Evolutionary conservation across 2,113 vertebrate genomes (phyloP), one percentile per base, ranked within the genome.

Genomic region (Alexandromys fortis): DNA sequence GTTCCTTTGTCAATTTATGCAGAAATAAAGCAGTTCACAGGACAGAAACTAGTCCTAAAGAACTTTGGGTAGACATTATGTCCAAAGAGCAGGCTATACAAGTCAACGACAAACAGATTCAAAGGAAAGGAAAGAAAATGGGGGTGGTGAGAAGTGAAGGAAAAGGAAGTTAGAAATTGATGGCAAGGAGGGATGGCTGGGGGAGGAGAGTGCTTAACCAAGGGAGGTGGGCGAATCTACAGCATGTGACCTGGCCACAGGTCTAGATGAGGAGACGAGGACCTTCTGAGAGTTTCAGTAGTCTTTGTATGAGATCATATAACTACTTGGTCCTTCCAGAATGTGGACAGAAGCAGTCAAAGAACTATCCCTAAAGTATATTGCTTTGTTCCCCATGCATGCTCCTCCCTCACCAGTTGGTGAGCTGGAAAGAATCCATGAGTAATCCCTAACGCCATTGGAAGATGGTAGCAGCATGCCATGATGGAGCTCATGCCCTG

Each of bases 61-160:
- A 38, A 6, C 79, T 95, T 61, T 89, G 75, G 28, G 30, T 49
- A 47, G 12, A 75, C 30, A 35, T 86, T 42, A 61, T 28, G 16
- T 89, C 35, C 45, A 89, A 86, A n/a, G 70, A 72, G 26, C 7
- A 78, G 14, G 9, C 4, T 68, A 26, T 26, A 42, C 21, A 38
- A 7, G 45, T 47, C 38, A 38, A 78, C 10, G 42, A 81, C 78
- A 73, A 67, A 38, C 14, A 78, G 42, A 75, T 42, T 68, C 86
- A 38, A 45, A 72, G 6, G 28, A 16, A 49, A 47, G 0, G 17
- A 9, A 21, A 35, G 2, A 7, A 7, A 0, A 0, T 3, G 4
- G 9, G 24, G 33, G 19, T 14, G 10, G 4, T 7, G 16, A 33
- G 24, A 3, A 16, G n/a, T 3, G 55, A 13, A 24, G 45, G 19